These are phyloP conservation scores for Anabacerthia variegaticeps DNA, from an alignment of 2,797 vertebrate genomes.

Conservation along the genomic window DNA sequence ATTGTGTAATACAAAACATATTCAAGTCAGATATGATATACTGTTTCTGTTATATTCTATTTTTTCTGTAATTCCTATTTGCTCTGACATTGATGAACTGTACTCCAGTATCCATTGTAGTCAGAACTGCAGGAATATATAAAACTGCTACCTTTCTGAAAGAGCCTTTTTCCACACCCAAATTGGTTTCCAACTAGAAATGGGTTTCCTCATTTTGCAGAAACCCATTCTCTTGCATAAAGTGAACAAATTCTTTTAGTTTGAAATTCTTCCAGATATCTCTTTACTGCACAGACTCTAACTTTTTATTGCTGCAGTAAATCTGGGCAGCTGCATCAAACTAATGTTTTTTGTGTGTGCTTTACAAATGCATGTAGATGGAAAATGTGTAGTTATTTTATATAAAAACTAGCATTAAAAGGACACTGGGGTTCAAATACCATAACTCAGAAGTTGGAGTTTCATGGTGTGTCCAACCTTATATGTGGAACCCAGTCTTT, in stretches of 20 bases:
- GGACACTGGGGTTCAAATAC: neutral
- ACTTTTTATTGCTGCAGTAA: neutral
- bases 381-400: neutral
- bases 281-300: neutral
- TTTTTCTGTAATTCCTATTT: neutral
- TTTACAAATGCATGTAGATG: neutral
- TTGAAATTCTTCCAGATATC: neutral
- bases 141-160: neutral
- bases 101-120: neutral
- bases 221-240: neutral
- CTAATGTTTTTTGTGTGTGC: neutral
- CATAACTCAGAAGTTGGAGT: neutral
- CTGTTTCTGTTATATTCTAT: neutral
- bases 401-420: neutral
- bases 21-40: neutral
- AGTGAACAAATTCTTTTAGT: neutral
- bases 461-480: neutral
- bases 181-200: neutral
- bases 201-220: neutral
- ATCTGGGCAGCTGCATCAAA: neutral
- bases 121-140: neutral
- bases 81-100: neutral
- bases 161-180: neutral
- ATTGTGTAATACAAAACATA: neutral
- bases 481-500: neutral